phyloP scores from a whole-genome alignment of 1,140 invertebrate species.

The Druon quercuslanigerum region DNA sequence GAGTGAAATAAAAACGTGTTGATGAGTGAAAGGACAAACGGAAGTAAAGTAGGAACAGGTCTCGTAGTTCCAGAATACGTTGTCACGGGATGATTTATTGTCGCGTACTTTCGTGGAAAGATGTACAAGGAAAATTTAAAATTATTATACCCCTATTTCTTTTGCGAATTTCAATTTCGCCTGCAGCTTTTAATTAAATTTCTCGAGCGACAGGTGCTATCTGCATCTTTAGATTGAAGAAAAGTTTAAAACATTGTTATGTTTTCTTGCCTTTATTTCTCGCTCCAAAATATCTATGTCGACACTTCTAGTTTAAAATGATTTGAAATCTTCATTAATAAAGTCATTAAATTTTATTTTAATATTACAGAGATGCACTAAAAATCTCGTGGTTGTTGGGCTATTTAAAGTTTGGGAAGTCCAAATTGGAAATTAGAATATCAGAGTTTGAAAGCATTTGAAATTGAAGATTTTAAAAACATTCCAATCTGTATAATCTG shows the following conservation, averaged over 20 bases:
- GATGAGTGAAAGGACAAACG: constrained; percentile 45
- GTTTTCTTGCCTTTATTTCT: not conserved
- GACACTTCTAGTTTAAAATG: not conserved
- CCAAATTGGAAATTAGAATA: no score
- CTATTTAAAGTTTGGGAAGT: no score
- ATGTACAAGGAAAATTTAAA: constrained; percentile 20
- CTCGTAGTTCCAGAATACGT: constrained; percentile 8
- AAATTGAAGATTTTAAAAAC: no score
- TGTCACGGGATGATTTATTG: constrained; percentile 36
- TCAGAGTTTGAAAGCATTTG: no score
- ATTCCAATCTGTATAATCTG: no score
- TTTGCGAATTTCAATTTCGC: constrained; percentile 17
- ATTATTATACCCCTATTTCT: not conserved
- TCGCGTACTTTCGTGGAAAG: constrained; percentile 37
- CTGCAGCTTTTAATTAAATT: constrained; percentile 15
- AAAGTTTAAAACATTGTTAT: not conserved
- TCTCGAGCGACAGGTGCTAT: constrained; percentile 13
- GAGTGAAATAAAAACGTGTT: constrained; percentile 51
- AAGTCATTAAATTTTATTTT: no score
- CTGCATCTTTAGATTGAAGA: constrained; percentile 16
- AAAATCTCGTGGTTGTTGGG: no score
- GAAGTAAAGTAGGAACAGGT: constrained; percentile 17
- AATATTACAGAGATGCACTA: no score
- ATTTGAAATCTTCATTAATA: not conserved
- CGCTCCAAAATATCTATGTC: not conserved